Base-by-base conservation (phyloP, 2,888 invertebrate genomes). In the Agrilus mali region DNA sequence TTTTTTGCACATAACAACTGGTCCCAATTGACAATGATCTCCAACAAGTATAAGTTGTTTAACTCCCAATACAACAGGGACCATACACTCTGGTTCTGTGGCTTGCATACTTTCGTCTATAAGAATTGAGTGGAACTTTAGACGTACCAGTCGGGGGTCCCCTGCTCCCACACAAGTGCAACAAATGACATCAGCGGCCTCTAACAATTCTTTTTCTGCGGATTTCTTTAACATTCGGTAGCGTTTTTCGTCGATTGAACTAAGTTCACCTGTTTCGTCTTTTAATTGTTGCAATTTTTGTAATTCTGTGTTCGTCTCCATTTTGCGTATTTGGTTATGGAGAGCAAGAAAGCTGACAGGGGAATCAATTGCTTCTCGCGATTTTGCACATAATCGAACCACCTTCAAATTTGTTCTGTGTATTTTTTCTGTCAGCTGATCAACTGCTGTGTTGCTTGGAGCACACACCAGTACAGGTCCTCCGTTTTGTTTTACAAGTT, bases 91-190 rank as follows among this genome's bases (percentile, higher is more conserved):
- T 0, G 96, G 96, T 61, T 93, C 90, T 0, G 96, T 96, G 0
- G 95, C 92, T 60, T 85, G 84, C 71, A 82, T 82, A 57, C 89
- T 93, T 65, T 97, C 96, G 62, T 97, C 96, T 50, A 97, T 96
- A 10, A 97, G 75, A 54, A 97, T 95, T 16, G 93, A 93, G 51
- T 92, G 86, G 70, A 97, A 97, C 60, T 95, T 89, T 61, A 97
- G 80, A 42, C 92, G 77, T 2, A 85, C 81, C n/a, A 98, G 71
- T 15, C 98, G 72, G 0, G 92, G 89, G 69, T 98, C 98, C 0
- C 98, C 98, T 0, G 98, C 96, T 10, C 96, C 96, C 0, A 98
- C 97, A 64, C 98, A 98, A 0, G 98, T 99, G 61, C 96, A 96
- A 60, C 97, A 97, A 43, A 99, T 94, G 0, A 98, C 98, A 66